Evolutionary conservation across 2,888 invertebrate species (phyloP).

Genomic region (Ochropleura plecta): DNA sequence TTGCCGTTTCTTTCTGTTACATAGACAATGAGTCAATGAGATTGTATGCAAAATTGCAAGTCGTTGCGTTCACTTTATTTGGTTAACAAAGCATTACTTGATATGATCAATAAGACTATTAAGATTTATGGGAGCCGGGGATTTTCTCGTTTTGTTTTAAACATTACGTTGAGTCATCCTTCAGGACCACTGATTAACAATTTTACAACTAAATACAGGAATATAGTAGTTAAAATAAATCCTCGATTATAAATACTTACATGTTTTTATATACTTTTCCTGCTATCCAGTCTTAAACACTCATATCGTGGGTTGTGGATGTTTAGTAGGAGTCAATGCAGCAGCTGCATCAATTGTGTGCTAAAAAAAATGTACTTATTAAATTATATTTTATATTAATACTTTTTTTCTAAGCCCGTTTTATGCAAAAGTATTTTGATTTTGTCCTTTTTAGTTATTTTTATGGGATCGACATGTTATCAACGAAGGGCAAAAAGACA

Average conservation of each 20-base stretch:
- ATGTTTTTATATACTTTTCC: background rate
- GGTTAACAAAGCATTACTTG: constrained; percentile 35
- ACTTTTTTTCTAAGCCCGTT: background rate
- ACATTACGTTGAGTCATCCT: background rate
- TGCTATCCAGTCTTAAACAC: background rate
- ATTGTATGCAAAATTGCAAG: constrained; percentile 50
- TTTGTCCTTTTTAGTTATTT: background rate
- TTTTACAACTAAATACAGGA: background rate
- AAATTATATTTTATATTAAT: no score
- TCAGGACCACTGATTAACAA: constrained; percentile 5
- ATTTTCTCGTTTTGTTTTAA: constrained; percentile 14
- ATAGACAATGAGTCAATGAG: constrained; percentile 26
- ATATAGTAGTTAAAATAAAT: constrained; percentile 1
- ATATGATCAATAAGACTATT: constrained; percentile 23
- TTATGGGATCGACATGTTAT: no score
- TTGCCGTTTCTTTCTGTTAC: background rate
- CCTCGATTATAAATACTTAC: background rate
- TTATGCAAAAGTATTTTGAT: background rate
- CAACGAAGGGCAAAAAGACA: background rate
- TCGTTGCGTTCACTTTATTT: constrained; percentile 7
- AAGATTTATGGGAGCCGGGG: constrained; percentile 17
- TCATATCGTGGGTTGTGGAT: background rate
- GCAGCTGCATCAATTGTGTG: background rate
- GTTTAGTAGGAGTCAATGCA: background rate
- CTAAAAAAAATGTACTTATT: no score